phyloP scores from a whole-genome alignment of 2,888 invertebrate species.

The Lasioglossum leucozonium region DNA sequence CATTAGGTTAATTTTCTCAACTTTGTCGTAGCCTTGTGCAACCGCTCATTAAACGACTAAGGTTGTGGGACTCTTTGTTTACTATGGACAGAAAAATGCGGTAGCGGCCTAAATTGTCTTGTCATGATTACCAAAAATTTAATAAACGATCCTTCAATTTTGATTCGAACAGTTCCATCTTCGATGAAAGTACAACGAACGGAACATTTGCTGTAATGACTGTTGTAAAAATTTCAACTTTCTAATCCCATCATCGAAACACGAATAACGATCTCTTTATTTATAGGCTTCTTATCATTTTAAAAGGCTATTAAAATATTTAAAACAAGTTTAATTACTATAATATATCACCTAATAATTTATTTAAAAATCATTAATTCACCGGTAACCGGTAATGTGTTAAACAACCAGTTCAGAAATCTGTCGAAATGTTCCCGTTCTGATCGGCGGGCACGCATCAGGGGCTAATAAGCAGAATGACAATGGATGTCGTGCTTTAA shows the following conservation, averaged over 20 bases:
- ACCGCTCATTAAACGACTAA: slow-evolving; percentile 5
- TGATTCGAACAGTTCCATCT: too few species aligned
- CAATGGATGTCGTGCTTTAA: slow-evolving; percentile 48
- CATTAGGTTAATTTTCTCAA: slow-evolving; percentile 38
- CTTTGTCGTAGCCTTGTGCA: slow-evolving; percentile 20
- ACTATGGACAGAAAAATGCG: not conserved
- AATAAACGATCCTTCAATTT: not conserved
- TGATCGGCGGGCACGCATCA: slow-evolving; percentile 54
- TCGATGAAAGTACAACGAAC: too few species aligned
- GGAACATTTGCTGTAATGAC: not conserved
- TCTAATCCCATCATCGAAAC: not conserved
- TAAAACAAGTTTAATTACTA: too few species aligned
- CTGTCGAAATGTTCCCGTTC: not conserved
- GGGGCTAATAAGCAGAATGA: slow-evolving; percentile 57
- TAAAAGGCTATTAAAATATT: too few species aligned
- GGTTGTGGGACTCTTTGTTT: not conserved
- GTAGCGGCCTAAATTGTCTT: not conserved
- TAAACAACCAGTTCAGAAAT: too few species aligned
- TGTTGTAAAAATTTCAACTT: not conserved
- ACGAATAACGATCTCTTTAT: not conserved
- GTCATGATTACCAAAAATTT: not conserved
- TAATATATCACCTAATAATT: too few species aligned
- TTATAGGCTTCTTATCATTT: too few species aligned
- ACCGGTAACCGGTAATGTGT: too few species aligned
- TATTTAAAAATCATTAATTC: too few species aligned